A percentile compares a stretch with the other conserved stretches of the same genome.
Conservation (phyloP, 2,113 vertebrate species). For the Neopipo cinnamomea region DNA sequence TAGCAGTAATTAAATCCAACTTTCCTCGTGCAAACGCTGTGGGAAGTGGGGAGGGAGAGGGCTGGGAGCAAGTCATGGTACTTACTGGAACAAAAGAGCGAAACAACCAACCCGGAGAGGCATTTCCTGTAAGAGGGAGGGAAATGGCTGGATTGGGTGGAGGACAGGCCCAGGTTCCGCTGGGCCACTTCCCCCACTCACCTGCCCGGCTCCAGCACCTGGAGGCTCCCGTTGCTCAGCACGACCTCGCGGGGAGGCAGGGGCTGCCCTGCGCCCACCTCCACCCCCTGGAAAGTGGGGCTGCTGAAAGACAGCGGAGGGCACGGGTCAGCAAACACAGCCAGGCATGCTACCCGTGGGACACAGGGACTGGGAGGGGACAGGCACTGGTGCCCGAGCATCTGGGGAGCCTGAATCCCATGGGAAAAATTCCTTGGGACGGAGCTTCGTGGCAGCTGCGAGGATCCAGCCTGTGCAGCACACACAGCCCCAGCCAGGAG, state of each 20-base stretch:
- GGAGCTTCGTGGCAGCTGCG: not conserved
- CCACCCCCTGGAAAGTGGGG: constrained; percentile 37
- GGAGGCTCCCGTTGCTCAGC: constrained; percentile 39
- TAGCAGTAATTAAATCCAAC: not conserved
- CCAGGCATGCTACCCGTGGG: rapidly evolving
- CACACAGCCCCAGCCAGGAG: not conserved
- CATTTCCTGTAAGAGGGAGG: constrained; percentile 62
- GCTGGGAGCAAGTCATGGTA: not conserved
- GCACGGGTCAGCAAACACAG: rapidly evolving
- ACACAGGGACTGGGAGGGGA: not conserved
- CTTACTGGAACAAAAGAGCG: constrained; percentile 72
- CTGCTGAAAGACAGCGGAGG: not conserved
- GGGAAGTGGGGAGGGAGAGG: not conserved
- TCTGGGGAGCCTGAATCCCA: rapidly evolving
- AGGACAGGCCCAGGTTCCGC: not conserved
- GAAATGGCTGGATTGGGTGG: rapidly evolving
- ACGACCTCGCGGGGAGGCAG: constrained; percentile 10
- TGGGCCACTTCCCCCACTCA: not conserved
- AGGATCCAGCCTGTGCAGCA: not conserved
- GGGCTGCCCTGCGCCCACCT: not conserved
- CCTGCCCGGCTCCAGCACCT: constrained; percentile 27
- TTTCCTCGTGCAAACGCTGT: rapidly evolving
- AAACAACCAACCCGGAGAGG: constrained; percentile 50
- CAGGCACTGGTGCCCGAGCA: not conserved
- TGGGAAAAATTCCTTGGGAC: not conserved